Evolutionary conservation across 2,797 vertebrate genomes (phyloP), one percentile per base, ranked within the genome.

Genomic region (Pangasius djambal): DNA sequence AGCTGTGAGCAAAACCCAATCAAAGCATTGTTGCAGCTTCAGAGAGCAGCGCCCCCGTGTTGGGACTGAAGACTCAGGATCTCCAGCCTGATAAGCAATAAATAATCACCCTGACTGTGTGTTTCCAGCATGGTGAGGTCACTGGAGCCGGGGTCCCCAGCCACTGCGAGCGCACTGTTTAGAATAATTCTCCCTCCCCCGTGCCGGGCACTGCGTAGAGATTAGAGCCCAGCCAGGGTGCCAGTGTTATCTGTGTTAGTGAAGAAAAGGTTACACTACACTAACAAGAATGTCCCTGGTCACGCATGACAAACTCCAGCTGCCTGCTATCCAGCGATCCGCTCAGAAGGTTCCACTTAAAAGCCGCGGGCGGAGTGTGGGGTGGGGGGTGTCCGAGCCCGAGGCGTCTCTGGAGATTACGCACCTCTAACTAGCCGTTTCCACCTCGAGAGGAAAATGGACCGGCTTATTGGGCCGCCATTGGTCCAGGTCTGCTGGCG

Each of bases 241-340:
- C 97, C 97, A 96, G 97, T 96, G 97, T 98, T 99, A 99, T 99
- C 98, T 97, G 95, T 94, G 94, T 93, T 93, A 97, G 95, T 96
- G 96, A 96, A 96, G 96, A 95, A 94, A 97, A 97, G 97, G 97
- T 98, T 98, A 97, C 93, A 93, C 96, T 98, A 96, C 94, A 97
- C 97, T 97, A 98, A 98, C 97, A 99, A 96, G 96, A 95, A 97
- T 89, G 96, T 97, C 97, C 95, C 96, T 95, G 95, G 95, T 95
- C 96, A 95, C 92, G 93, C 93, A 92, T 97, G 98, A 99, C 96
- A 97, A 93, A 97, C 95, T 96, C 96, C 98, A 99, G 98, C 98
- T 98, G 98, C 92, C 92, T 93, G 91, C 0, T 88, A 67, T 87
- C 83, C 91, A 90, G 87, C 92, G 93, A 93, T 86, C 77, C 89